Percentiles rank a stretch among this genome's conserved stretches.
These are phyloP conservation scores for Rana temporaria DNA, from an alignment of 2,113 vertebrate species.

Conservation along the genomic window DNA sequence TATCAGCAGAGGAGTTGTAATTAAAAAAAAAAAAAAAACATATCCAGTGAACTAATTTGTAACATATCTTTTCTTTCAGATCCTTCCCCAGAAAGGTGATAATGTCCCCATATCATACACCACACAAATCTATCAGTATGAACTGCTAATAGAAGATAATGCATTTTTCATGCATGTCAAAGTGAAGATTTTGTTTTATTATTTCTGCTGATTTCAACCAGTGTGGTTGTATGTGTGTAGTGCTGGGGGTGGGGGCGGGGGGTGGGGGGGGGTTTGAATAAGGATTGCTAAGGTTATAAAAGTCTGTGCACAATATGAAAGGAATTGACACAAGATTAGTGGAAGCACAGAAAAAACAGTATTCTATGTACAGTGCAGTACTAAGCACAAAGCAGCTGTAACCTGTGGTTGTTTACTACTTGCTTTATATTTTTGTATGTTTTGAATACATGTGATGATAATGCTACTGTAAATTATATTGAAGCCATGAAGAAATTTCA, in stretches of 20 bases:
- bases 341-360: too few species aligned
- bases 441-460: too few species aligned
- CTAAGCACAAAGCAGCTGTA: background rate
- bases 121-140: accelerated
- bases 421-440: too few species aligned
- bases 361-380: too few species aligned
- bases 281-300: too few species aligned
- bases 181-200: background rate
- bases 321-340: too few species aligned
- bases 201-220: background rate
- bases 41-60: background rate
- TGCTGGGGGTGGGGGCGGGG: background rate
- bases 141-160: background rate
- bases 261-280: too few species aligned
- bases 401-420: too few species aligned
- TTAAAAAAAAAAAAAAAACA: too few species aligned
- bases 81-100: conserved; percentile 60
- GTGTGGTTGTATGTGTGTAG: background rate
- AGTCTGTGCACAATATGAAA: too few species aligned
- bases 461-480: too few species aligned
- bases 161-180: conserved; percentile 41
- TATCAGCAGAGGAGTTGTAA: background rate
- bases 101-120: background rate
- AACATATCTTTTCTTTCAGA: conserved; percentile 20
- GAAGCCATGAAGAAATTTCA: too few species aligned